Conservation (phyloP, 1,140 invertebrate genomes). For the Hirudo medicinalis region DNA sequence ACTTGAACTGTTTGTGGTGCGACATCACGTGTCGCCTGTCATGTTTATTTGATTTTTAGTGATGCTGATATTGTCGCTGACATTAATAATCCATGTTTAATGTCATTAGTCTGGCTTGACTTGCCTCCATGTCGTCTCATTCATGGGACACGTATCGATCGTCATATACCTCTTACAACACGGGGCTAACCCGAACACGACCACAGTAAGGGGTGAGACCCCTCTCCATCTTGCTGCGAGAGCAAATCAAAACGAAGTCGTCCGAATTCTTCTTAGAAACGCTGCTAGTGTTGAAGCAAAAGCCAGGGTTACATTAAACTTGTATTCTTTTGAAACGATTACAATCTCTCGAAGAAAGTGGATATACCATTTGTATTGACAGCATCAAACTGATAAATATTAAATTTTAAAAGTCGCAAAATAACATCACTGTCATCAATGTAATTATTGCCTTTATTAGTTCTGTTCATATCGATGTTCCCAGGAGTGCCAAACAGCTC, state of each 20-base stretch:
- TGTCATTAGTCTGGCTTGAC: slow-evolving; percentile 66
- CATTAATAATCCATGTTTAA: slow-evolving; percentile 47
- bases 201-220: slow-evolving; percentile 63
- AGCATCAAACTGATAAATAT: no score
- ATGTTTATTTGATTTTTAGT: no score
- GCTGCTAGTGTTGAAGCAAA: slow-evolving; percentile 82
- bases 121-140: slow-evolving; percentile 88
- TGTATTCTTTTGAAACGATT: not conserved
- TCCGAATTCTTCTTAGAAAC: slow-evolving; percentile 81
- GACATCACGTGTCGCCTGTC: no score
- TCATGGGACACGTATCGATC: slow-evolving; percentile 99
- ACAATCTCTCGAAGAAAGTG: not conserved
- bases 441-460: no score
- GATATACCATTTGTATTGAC: no score
- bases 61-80: slow-evolving; percentile 13
- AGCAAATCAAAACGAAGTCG: slow-evolving; percentile 90
- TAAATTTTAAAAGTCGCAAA: no score
- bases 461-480: not conserved
- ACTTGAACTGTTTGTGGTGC: no score
- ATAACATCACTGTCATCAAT: no score
- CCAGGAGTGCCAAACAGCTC: slow-evolving; percentile 45
- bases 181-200: slow-evolving; percentile 54
- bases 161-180: slow-evolving; percentile 73
- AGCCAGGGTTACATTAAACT: slow-evolving; percentile 52
- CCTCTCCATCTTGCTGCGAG: slow-evolving; percentile 85